Conservation (phyloP, 2,797 vertebrate genomes). For the Ceyx erithaca region DNA sequence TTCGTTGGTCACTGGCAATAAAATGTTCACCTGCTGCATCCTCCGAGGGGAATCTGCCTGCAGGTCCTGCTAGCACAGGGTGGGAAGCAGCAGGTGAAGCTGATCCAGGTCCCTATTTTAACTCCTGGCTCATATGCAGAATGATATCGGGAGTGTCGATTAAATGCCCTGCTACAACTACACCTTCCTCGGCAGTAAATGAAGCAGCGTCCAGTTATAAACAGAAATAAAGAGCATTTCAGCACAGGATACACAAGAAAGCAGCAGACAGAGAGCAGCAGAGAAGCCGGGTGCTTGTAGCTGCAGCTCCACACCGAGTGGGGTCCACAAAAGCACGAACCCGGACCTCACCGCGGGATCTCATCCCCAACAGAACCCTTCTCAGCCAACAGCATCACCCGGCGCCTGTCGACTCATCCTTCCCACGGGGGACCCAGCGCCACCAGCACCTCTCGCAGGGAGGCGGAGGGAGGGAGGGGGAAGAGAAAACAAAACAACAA, state of each 20-base stretch:
- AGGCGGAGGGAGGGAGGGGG: no score
- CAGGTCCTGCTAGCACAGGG: not conserved
- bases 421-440: not conserved
- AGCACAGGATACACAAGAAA: accelerated
- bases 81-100: not conserved
- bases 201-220: not conserved
- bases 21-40: not conserved
- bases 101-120: not conserved
- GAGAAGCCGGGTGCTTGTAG: not conserved
- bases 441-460: not conserved
- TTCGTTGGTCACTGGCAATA: not conserved
- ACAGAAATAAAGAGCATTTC: not conserved
- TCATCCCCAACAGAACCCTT: accelerated
- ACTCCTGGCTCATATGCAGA: accelerated
- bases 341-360: not conserved
- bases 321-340: accelerated
- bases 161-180: no score
- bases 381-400: not conserved
- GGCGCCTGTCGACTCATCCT: not conserved
- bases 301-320: accelerated
- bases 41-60: not conserved
- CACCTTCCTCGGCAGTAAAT: not conserved
- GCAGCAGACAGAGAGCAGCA: not conserved
- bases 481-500: not conserved
- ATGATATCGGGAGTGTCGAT: not conserved